Evolutionary conservation across 2,797 vertebrate species (phyloP), one percentile per base, ranked within the genome.

Genomic region (Gouania willdenowi): DNA sequence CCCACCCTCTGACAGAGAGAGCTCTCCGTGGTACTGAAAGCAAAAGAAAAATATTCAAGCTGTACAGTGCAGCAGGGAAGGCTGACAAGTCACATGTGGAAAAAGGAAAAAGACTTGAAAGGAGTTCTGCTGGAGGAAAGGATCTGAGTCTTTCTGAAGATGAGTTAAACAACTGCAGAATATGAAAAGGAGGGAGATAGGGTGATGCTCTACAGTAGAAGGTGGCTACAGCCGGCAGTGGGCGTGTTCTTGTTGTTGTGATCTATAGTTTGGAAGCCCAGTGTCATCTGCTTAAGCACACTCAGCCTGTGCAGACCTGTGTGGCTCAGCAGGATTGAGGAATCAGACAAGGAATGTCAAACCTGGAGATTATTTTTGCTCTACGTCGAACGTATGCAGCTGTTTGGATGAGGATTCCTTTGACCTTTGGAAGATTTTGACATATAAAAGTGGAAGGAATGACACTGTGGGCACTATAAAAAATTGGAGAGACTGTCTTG

Each of bases 201-300:
- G 75, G 63, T 75, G 69, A 86, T 68, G 67, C 22, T 55, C 14
- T 44, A n/a, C n/a, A 61, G 63, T 30, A 65, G 74, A 89, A 90
- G 92, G 90, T 91, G 90, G 66, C 65, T 65, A 68, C 68, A 70
- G 71, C 58, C 61, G 71, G 68, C 64, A 61, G 84, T 77, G 77
- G 92, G 94, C 91, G 90, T 76, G 87, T 88, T 92, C 91, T 93
- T 91, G 91, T 92, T 93, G 82, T 88, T 81, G 67, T 88, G 79
- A 86, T 83, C 79, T 82, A 64, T 72, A 66, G 70, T 88, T 88
- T 85, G 87, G 86, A 87, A 91, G 90, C 89, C 86, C 78, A 84
- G 90, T 89, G 91, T 94, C 91, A 96, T 94, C 94, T 86, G 80
- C 88, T 87, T 84, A 87, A 85, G 88, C 90, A 79, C 75, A 87